Conservation (phyloP, 1,140 invertebrate species). For the Choristoneura fumiferana region DNA sequence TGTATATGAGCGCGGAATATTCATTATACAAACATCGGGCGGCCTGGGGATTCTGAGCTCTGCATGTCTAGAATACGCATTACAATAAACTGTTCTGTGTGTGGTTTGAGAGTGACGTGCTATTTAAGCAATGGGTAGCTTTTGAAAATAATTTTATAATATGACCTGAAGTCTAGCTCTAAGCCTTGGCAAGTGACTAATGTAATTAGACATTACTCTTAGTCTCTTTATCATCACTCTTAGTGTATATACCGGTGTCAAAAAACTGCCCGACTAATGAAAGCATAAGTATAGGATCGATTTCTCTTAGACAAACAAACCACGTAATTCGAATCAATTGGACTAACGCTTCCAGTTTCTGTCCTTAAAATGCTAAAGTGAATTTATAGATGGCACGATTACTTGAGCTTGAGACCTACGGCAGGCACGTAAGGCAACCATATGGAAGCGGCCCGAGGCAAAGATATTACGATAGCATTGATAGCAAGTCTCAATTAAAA, state of each 20-base stretch:
- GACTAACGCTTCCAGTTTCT: neutral
- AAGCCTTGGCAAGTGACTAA: too few relatives aligned
- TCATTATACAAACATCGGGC: conserved; percentile 25
- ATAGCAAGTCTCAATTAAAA: conserved; percentile 47
- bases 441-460: conserved; percentile 29
- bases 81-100: neutral
- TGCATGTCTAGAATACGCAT: neutral
- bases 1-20: conserved; percentile 32
- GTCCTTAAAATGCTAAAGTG: conserved; percentile 11
- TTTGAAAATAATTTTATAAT: too few relatives aligned
- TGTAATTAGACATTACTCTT: too few relatives aligned
- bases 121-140: too few relatives aligned
- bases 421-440: conserved; percentile 2
- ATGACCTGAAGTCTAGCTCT: too few relatives aligned
- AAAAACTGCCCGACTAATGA: too few relatives aligned
- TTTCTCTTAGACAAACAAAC: neutral
- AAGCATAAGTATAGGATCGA: too few relatives aligned
- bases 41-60: neutral
- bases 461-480: conserved; percentile 38
- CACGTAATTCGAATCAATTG: neutral
- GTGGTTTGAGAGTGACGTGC: neutral
- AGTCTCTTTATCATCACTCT: too few relatives aligned
- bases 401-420: conserved; percentile 3
- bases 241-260: too few relatives aligned
- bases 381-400: conserved; percentile 8